Evolutionary conservation across 2,888 invertebrate species (phyloP), one percentile per base, ranked within the genome.

Genomic region (Rhagonycha lutea): DNA sequence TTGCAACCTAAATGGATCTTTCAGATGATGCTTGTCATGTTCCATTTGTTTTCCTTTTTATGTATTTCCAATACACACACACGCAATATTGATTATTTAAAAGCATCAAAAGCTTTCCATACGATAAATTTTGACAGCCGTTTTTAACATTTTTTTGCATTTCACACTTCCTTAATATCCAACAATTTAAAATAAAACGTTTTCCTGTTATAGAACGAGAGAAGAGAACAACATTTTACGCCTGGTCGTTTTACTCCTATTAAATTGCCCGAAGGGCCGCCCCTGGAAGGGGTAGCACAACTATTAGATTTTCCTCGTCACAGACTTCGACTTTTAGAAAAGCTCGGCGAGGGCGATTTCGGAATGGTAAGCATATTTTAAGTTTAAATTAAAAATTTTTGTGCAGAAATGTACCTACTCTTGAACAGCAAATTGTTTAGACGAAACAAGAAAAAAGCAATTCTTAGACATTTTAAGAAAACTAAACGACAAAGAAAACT

Each of bases 331-430:
- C 93, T 95, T 82, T 89, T 96, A 79, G 94, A 96, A 87, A 95
- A 95, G 86, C 91, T 96, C 70, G 96, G 96, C 78, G 96, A 96
- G 88, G 96, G 96, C 80, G 93, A 94, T 81, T 96, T 95, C 87
- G 96, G 96, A 85, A 94, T 94, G 91, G 96, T 96, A 86, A 92
- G 92, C 89, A 61, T 60, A 29, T 69, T 73, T 24, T 61, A 67
- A 65, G 65, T 65, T 65, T 65, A 26, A 65, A 65, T 26, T 26
- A 47, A 47, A 47, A 47, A 47, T 47, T 47, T 47, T n/a, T 7
- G n/a, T n/a, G 2, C 2, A 47, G 68, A 70, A 74, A 75, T 47
- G 70, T 47, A 70, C 68, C 71, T 74, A 69, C 47, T 63, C 29
- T 61, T 69, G 67, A 73, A 73, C 61, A 70, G 72, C 72, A 76